Conservation (phyloP, 2,113 vertebrate genomes). For the Eulacestoma nigropectus region DNA sequence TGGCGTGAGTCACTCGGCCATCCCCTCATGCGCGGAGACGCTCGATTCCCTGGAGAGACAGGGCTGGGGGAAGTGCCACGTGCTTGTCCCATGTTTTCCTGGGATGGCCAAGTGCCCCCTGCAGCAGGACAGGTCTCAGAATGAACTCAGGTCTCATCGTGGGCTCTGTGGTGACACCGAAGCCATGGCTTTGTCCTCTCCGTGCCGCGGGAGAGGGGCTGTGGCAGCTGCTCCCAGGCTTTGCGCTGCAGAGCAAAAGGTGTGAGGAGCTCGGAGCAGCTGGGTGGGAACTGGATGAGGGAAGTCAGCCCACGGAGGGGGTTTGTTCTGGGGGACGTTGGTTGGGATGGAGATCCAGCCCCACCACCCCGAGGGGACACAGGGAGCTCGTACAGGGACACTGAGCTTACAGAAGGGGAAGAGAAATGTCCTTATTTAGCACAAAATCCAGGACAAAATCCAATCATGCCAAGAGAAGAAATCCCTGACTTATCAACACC, state of each 20-base stretch:
- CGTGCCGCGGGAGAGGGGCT: background rate
- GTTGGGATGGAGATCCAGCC: background rate
- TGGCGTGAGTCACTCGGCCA: background rate
- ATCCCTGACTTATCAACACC: rapidly evolving
- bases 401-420: background rate
- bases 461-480: background rate
- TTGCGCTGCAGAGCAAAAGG: background rate
- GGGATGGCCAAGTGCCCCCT: background rate
- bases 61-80: background rate
- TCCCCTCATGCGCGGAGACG: background rate
- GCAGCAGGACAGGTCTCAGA: background rate
- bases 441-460: background rate
- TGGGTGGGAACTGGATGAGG: background rate
- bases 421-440: background rate
- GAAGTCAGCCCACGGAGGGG: background rate
- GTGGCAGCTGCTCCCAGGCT: background rate
- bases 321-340: rapidly evolving
- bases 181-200: background rate
- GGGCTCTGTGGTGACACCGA: background rate
- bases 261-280: background rate
- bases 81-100: background rate
- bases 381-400: background rate
- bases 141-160: background rate
- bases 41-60: background rate
- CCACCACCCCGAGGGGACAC: background rate